phyloP scores from a whole-genome alignment of 2,113 vertebrate species.

The Bostrychus sinensis region DNA sequence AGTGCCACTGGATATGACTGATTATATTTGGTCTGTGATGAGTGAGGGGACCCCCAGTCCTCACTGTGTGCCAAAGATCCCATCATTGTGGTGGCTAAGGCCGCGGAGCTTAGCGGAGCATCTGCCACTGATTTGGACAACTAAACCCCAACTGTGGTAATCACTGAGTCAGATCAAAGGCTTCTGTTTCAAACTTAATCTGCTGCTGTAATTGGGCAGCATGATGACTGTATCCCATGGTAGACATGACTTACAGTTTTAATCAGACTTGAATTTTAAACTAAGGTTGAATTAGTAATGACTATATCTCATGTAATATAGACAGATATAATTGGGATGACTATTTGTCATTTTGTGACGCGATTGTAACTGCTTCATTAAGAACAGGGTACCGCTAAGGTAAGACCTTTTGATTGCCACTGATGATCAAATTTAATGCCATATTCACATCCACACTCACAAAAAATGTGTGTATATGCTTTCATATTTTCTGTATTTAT shows the following conservation, averaged over 20 bases:
- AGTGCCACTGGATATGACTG: slow-evolving; percentile 36
- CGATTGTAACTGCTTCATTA: background rate
- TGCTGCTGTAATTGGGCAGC: slow-evolving; percentile 56
- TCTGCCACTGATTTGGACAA: slow-evolving; percentile 72
- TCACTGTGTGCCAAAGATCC: slow-evolving; percentile 51
- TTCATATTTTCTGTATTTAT: no score
- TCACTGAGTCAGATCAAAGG: slow-evolving; percentile 69
- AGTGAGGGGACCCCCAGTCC: slow-evolving; percentile 23
- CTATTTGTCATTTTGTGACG: background rate
- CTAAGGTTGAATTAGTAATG: slow-evolving; percentile 29
- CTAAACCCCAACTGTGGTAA: slow-evolving; percentile 68
- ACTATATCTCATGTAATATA: background rate
- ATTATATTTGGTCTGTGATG: slow-evolving; percentile 51
- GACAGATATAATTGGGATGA: background rate
- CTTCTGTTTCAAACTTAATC: slow-evolving; percentile 62
- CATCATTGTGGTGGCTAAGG: slow-evolving; percentile 57
- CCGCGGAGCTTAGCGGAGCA: slow-evolving; percentile 60
- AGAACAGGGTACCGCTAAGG: background rate
- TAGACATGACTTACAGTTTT: slow-evolving; percentile 14
- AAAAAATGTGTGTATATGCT: no score
- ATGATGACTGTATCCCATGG: slow-evolving; percentile 27
- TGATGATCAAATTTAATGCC: no score
- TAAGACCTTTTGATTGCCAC: no score
- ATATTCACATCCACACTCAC: no score
- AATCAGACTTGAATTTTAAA: slow-evolving; percentile 16